These are phyloP conservation scores for Hydroisotoma schaefferi DNA, from an alignment of 2,888 invertebrate genomes.

Conservation along the genomic window DNA sequence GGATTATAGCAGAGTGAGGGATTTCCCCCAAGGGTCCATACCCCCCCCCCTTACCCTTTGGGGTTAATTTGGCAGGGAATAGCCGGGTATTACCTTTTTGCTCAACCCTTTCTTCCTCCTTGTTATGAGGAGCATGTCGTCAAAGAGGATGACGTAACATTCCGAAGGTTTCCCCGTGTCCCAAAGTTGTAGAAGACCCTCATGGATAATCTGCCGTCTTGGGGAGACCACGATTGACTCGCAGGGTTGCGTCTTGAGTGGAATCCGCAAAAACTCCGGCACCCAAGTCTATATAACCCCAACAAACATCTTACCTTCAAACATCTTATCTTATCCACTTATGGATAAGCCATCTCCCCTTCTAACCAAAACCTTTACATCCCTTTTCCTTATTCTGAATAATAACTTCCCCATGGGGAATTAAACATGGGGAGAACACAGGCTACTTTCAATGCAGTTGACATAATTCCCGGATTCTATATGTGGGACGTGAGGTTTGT, in stretches of 20 bases:
- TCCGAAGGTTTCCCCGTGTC: slow-evolving; percentile 60
- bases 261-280: slow-evolving; percentile 57
- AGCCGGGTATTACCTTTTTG: slow-evolving; percentile 50
- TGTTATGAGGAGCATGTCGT: slow-evolving; percentile 62
- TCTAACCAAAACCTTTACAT: no score
- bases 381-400: no score
- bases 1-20: no score
- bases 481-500: no score
- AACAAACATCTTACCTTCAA: no score
- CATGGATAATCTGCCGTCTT: slow-evolving; percentile 54
- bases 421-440: no score
- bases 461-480: no score
- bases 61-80: neutral
- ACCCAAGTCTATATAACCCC: slow-evolving; percentile 46
- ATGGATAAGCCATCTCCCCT: no score
- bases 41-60: neutral
- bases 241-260: slow-evolving; percentile 61
- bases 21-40: no score
- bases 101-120: slow-evolving; percentile 58
- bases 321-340: no score
- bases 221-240: slow-evolving; percentile 60
- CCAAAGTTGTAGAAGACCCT: slow-evolving; percentile 55
- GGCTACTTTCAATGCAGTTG: no score
- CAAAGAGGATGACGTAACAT: slow-evolving; percentile 61
- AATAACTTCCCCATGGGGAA: no score